Percentiles rank a stretch among this genome's conserved stretches.
Evolutionary conservation across 2,888 invertebrate genomes (phyloP).

Genomic region (Physocephala rufipes): DNA sequence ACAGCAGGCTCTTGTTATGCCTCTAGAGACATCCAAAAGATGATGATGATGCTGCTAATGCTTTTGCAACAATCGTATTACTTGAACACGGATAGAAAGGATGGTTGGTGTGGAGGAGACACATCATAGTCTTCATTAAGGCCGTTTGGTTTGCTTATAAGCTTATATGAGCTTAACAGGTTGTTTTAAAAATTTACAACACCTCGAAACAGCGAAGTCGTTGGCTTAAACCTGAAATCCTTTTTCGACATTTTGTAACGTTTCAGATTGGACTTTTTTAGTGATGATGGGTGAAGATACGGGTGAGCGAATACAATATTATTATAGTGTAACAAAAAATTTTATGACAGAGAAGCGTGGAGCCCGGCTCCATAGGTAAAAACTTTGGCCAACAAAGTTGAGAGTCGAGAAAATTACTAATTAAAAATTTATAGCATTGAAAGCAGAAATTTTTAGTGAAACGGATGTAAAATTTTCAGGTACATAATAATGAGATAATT

Average conservation of each 20-base stretch:
- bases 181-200: conserved; percentile 33
- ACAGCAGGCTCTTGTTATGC: background rate
- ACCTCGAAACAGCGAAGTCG: conserved; percentile 15
- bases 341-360: background rate
- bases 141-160: conserved; percentile 12
- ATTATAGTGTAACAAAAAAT: background rate
- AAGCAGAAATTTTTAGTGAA: conserved; percentile 61
- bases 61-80: background rate
- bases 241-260: conserved; percentile 11
- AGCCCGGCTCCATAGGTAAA: background rate
- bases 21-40: background rate
- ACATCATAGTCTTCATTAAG: background rate
- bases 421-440: conserved; percentile 61
- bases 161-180: conserved; percentile 31
- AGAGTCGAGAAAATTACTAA: conserved; percentile 56
- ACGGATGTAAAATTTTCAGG: conserved; percentile 14
- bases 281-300: background rate
- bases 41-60: background rate
- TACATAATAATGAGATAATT: conserved; percentile 23
- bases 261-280: background rate
- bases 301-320: background rate
- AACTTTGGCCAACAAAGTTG: conserved; percentile 11
- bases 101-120: background rate
- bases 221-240: conserved; percentile 18
- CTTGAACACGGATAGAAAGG: background rate